Base-by-base conservation (phyloP, 2,113 vertebrate species). In the Gallinago media region DNA sequence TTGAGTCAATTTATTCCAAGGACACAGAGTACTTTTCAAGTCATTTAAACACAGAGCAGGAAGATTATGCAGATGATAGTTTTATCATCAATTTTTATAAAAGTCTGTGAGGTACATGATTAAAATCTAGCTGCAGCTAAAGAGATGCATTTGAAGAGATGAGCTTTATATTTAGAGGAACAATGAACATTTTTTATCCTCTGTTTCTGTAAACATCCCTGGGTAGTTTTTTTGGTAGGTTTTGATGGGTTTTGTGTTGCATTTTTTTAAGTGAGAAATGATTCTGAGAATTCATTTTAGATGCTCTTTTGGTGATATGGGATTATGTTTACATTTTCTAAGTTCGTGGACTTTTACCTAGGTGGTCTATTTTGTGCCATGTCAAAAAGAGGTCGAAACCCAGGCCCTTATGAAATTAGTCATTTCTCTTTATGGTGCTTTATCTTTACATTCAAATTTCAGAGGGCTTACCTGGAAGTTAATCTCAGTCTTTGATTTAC, bases 1-100 rank as follows among this genome's bases (percentile, higher is more conserved):
- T 91, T 66, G 66, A 94, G 71, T 93, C 85, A 89, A 92, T 95
- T 96, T 95, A 92, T 90, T 93, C 78, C 82, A 95, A 96, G 93
- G 85, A 92, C 91, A 92, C 49, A 49, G 66, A 92, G 94, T 94
- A 81, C 84, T 95, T 96, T 92, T 78, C 62, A 88, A 89, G 81
- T 89, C 9, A 56, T 93, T 97, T 96, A 93, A 95, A 88, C 74
- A 49, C 81, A 93, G 71, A 89, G 87, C 54, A 65, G 66, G 77
- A 91, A 82, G 78, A 85, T 94, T 94, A 94, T 80, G 65, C 72
- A 77, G 79, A 34, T 89, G 87, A 91, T 91, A 93, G 66, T 85
- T 95, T 89, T 93, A 85, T 76, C 44, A 94, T 82, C 0, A 36
- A 91, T 95, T 95, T 96, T 91, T 93, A 65, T 55, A 91, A 61